A percentile compares a stretch with the other conserved stretches of the same genome.
These are phyloP conservation scores for Eudorcas thomsonii DNA, from an alignment of 2,113 vertebrate species.

Conservation along the genomic window DNA sequence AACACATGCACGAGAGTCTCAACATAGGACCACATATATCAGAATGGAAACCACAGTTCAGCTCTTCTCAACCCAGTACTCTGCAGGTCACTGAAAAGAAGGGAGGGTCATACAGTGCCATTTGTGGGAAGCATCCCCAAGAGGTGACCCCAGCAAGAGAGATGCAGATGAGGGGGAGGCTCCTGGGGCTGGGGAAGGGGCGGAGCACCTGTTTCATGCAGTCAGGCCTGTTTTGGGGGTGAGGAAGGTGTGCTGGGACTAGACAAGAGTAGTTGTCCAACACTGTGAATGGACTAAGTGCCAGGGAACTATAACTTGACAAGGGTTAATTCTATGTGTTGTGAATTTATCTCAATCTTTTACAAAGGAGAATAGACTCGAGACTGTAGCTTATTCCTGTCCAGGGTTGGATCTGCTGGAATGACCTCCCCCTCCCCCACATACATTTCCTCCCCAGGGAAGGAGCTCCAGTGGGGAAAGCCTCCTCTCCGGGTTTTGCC, in stretches of 20 bases:
- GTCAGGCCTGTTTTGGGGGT: not conserved
- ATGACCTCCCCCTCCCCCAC: accelerated
- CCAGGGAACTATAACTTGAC: not conserved
- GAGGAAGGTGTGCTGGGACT: no score
- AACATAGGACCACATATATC: not conserved
- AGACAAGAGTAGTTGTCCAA: not conserved
- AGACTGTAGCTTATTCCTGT: not conserved
- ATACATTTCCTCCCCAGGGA: not conserved
- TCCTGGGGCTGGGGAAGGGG: not conserved
- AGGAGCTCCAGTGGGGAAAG: not conserved
- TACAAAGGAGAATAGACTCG: accelerated
- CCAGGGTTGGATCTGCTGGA: accelerated
- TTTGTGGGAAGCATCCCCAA: not conserved
- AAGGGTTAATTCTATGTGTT: not conserved
- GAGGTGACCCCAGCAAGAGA: not conserved
- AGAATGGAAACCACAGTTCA: not conserved
- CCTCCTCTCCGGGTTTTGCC: not conserved
- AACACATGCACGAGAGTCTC: not conserved
- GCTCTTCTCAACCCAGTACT: accelerated
- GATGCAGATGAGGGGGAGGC: not conserved
- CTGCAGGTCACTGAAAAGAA: not conserved
- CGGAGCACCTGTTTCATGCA: accelerated
- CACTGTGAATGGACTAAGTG: not conserved
- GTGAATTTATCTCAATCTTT: not conserved
- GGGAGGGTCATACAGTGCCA: accelerated